Base-by-base conservation (phyloP, 2,888 invertebrate genomes). In the Scaeva pyrastri region DNA sequence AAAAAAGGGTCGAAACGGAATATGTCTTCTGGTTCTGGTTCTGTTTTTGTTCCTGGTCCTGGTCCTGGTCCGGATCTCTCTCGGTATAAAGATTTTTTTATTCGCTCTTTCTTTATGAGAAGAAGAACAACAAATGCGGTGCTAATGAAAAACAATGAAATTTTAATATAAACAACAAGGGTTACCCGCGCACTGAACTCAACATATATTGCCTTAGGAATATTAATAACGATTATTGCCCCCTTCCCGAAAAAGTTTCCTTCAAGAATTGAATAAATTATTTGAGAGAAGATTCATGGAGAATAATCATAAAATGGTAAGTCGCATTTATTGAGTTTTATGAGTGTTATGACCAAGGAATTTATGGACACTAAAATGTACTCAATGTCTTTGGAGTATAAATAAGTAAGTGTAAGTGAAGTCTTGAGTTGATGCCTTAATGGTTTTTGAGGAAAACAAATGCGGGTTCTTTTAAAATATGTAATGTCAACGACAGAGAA, bases 141-240 rank as follows among this genome's bases (percentile, higher is more conserved):
- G 55, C 75, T 76, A 80, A 85, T 80, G 74, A 80, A 75, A 45
- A 26, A 71, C 84, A 64, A 75, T 76, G 71, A 60, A 68, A 55
- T 72, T 66, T 48, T n/a, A 39, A 19, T 58, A 64, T 52, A 58
- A 79, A 72, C 60, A 75, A 66, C 31, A 76, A 23, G 50, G 85
- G 68, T 76, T 70, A 50, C 41, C n/a, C 16, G 43, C 75, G 79
- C 74, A 79, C 73, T 70, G 62, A 85, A 70, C 68, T 56, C 48
- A 64, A 80, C 55, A 70, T 70, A 70, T 70, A 75, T 74, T 68
- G 26, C 31, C 39, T 14, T 8, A 48, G 23, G 68, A 76, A 68
- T 45, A 72, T 60, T 45, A 31, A 5, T 26, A 55, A 31, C 3
- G 1, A 23, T 14, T 23, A 16, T 36, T 21, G 2, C 12, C 39